Conservation (phyloP, 2,888 invertebrate genomes). For the Parnassius mnemosyne region DNA sequence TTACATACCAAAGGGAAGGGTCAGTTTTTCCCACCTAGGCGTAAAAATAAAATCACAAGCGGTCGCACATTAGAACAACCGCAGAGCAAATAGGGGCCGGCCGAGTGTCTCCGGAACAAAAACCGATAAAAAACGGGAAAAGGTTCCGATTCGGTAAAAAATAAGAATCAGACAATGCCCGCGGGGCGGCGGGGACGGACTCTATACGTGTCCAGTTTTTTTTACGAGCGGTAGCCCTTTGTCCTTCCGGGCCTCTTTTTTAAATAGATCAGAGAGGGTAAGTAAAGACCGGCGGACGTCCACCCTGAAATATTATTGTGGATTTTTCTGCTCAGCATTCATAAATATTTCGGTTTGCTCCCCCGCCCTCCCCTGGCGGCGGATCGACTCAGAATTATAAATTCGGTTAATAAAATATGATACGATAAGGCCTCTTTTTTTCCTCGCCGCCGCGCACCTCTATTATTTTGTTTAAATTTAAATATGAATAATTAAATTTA, state of each 20-base stretch:
- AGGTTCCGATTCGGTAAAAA: conserved; percentile 79
- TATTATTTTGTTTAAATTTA: conserved; percentile 81
- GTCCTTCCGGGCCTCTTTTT: conserved; percentile 79
- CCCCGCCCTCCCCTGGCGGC: conserved; percentile 51
- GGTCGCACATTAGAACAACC: conserved; percentile 75
- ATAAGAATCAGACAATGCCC: conserved; percentile 79
- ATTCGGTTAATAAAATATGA: conserved; percentile 80
- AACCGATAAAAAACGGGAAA: conserved; percentile 77
- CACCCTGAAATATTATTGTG: conserved; percentile 80
- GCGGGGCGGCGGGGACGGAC: conserved; percentile 61
- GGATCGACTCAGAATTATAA: conserved; percentile 69
- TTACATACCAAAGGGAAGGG: conserved; percentile 59
- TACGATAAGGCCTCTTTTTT: conserved; percentile 76
- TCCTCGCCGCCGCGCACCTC: conserved; percentile 60
- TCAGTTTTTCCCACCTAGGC: conserved; percentile 53
- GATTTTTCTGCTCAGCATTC: conserved; percentile 79
- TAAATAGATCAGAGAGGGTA: conserved; percentile 79
- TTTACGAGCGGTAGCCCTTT: conserved; percentile 74
- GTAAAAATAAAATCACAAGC: conserved; percentile 75
- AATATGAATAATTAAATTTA: conserved; percentile 80
- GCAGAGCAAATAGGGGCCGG: conserved; percentile 57
- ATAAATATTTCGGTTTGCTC: conserved; percentile 74
- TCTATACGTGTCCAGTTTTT: conserved; percentile 77
- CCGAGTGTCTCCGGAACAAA: conserved; percentile 76
- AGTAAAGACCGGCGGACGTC: conserved; percentile 72